Base-by-base conservation (phyloP, 2,888 invertebrate genomes). In the Pyrocoelia pectoralis region DNA sequence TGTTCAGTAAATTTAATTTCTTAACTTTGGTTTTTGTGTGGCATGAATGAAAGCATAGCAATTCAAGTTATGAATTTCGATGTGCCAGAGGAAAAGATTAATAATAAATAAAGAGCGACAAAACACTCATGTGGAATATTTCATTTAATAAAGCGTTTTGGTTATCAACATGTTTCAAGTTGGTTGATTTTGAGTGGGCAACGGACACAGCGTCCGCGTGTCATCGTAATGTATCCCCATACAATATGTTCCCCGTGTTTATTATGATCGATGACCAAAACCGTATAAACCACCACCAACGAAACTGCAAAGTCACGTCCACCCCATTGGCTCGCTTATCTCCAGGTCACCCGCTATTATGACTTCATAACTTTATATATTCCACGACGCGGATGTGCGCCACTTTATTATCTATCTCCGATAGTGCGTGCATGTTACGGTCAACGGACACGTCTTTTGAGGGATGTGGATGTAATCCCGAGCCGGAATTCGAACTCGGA, bases 221-320 rank as follows among this genome's bases (percentile, higher is more conserved):
- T 65, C 65, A 65, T 65, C 60, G 59, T 64, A 64, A 64, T 64
- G 64, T 56, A 54, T 49, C 53, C 49, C 56, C 56, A 65, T 61
- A 62, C 66, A 66, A 59, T 66, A 66, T 62, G 59, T 38, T 48
- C 59, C 56, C 40, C 50, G 55, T 41, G 56, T 65, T 64, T 61
- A 58, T 62, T 66, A 66, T 66, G 66, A 66, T 66, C 58, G 57
- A 66, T 66, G 58, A 56, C 56, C 62, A 59, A 50, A 61, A 50
- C 46, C 56, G 46, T 61, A 63, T 56, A 59, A 64, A 60, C 51
- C 52, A 41, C 55, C 59, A 51, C 56, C 48, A 46, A 52, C 72
- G 68, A 69, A 69, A 74, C 69, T 75, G 77, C 76, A 71, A 69
- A 71, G 77, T 78, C 77, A 78, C 75, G 77, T 78, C 77, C 77